Evolutionary conservation across 2,797 vertebrate species (phyloP).

Genomic region (Peromyscus aztecus): DNA sequence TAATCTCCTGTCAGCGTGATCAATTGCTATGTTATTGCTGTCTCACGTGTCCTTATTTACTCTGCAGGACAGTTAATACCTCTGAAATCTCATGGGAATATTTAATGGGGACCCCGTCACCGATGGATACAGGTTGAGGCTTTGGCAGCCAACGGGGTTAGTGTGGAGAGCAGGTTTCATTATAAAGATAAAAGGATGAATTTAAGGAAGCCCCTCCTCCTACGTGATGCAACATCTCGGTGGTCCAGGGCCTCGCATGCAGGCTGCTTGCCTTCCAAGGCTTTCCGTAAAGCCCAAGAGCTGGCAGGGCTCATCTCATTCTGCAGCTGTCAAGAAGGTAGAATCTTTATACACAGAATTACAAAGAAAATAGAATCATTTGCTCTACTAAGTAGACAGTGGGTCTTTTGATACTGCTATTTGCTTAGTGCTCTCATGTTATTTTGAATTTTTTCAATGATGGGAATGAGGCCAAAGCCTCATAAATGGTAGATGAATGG

Average conservation of each 20-base stretch:
- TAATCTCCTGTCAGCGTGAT: not conserved
- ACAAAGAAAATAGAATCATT: slow-evolving; percentile 9
- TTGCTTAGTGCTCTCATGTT: not conserved
- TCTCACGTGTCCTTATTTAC: not conserved
- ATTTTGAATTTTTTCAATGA: not conserved
- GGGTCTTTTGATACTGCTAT: not conserved
- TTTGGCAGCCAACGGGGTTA: not conserved
- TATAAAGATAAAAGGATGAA: not conserved
- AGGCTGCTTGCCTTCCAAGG: not conserved
- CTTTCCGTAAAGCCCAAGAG: not conserved
- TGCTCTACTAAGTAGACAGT: not conserved
- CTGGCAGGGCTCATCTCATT: not conserved
- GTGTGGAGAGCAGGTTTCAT: not conserved
- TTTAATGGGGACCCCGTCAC: not conserved
- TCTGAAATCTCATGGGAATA: slow-evolving; percentile 41
- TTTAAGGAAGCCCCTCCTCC: slow-evolving; percentile 23
- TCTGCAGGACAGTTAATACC: slow-evolving; percentile 29
- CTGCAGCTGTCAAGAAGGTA: not conserved
- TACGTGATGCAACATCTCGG: not conserved
- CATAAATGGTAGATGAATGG: not conserved
- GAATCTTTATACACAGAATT: not conserved
- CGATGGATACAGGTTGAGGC: not conserved
- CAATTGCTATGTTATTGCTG: not conserved
- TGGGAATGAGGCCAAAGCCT: not conserved
- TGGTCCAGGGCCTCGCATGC: not conserved